phyloP scores from a whole-genome alignment of 2,113 vertebrate species.

The Nibea albiflora region DNA sequence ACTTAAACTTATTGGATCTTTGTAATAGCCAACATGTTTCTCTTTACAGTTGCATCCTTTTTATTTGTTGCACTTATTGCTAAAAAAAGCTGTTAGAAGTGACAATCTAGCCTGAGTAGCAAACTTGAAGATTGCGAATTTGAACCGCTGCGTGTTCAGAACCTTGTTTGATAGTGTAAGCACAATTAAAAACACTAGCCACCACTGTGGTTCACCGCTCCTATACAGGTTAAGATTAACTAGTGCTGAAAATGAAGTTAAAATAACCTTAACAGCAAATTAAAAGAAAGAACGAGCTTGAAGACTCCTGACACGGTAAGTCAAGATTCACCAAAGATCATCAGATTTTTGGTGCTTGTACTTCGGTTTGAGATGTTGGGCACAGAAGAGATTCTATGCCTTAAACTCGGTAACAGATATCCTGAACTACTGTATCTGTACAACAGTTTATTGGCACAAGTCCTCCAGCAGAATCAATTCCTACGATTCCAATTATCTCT shows the following conservation, averaged over 20 bases:
- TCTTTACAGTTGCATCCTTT: constrained; percentile 39
- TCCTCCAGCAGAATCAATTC: constrained; percentile 19
- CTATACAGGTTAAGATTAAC: constrained; percentile 48
- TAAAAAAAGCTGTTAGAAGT: constrained; percentile 58
- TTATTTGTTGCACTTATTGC: constrained; percentile 45
- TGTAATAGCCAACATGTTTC: constrained; percentile 31
- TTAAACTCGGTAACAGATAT: constrained; percentile 16
- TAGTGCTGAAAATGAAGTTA: constrained; percentile 50
- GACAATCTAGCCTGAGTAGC: constrained; percentile 61
- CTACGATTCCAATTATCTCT: constrained; percentile 10
- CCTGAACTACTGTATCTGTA: constrained; percentile 42
- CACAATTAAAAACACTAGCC: constrained; percentile 45
- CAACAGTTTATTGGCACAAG: constrained; percentile 44
- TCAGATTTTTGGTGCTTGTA: constrained; percentile 18
- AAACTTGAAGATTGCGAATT: constrained; percentile 28
- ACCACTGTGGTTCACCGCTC: constrained; percentile 11
- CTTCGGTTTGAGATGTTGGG: constrained; percentile 18
- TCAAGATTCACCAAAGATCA: constrained; percentile 15
- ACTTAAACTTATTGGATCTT: constrained; percentile 60
- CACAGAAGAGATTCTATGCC: constrained; percentile 12
- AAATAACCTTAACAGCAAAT: constrained; percentile 60
- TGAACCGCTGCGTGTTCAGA: constrained; percentile 55
- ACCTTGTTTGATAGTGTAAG: constrained; percentile 35
- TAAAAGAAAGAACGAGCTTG: constrained; percentile 20
- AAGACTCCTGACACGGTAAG: neutral